Base-by-base conservation (phyloP, 2,797 vertebrate species). In the Lateolabrax maculatus region DNA sequence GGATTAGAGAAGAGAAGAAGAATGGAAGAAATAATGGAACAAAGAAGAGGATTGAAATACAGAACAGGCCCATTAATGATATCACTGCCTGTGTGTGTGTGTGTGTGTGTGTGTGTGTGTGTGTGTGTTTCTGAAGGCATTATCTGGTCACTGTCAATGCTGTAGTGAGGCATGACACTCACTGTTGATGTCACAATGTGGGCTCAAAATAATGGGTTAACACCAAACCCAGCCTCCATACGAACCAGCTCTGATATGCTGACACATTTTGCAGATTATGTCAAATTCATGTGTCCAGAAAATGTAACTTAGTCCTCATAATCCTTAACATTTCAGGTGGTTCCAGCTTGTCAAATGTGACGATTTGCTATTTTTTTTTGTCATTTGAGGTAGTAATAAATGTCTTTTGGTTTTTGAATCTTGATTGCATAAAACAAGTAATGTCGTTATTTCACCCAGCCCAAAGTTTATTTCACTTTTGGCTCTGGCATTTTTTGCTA, bases 91-190 rank as follows among this genome's bases (percentile, higher is more conserved):
- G 41, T 23, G 31, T 52, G 36, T 43, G 39, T 63, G 70, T 52
- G 16, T 34, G 43, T 68, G n/a, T n/a, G 67, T 57, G 60, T 39
- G 34, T 61, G 70, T 25, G 36, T 11, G 39, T 12, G 23, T 62
- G 19, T 69, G 53, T 57, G 61, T 44, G 56, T 63, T 12, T 27
- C 9, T 72, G 34, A 29, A 66, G 48, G 53, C 58, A 49, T 73
- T 39, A 44, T 71, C 55, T 75, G 77, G 46, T 65, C 48, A 79
- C 37, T 69, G 71, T 80, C 53, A 52, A 2, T 21, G 63, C 51
- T 68, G 69, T 6, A 51, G 64, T 1, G 60, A 73, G 58, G 23
- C 78, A 61, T 3, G 43, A 52, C 13, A 23, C 36, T 44, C 12
- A 1, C 58, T 55, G 53, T 75, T 77, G 23, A 61, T 36, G 58